Conservation (phyloP, 2,113 vertebrate genomes). For the Leucopternis melanops region DNA sequence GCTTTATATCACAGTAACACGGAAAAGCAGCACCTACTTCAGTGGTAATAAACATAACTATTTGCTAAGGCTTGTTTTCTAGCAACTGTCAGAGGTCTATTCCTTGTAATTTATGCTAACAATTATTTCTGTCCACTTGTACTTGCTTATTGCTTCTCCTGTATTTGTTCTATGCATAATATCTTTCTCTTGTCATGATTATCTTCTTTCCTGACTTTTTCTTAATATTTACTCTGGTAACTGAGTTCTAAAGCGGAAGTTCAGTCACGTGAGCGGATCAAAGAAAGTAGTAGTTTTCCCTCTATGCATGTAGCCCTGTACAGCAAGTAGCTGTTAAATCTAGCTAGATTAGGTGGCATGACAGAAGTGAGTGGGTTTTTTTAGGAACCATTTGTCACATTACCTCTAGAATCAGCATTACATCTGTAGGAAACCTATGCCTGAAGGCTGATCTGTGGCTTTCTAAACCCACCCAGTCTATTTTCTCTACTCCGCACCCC, state of each 20-base stretch:
- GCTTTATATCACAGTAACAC: neutral
- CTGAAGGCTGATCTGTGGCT: neutral
- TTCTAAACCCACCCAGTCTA: slow-evolving; percentile 28
- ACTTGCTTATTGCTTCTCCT: neutral
- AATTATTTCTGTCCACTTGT: neutral
- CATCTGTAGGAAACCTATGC: neutral
- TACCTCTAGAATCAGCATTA: slow-evolving; percentile 5
- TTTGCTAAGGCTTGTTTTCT: neutral
- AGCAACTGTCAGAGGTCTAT: neutral
- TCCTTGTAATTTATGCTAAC: neutral
- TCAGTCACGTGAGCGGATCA: neutral
- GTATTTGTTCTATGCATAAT: neutral
- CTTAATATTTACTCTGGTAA: neutral
- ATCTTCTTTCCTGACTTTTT: neutral
- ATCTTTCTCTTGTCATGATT: neutral
- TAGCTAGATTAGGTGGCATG: neutral
- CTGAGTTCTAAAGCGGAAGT: neutral
- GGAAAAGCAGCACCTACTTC: neutral
- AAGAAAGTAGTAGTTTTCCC: neutral
- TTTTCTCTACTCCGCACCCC: neutral
- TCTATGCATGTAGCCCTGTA: neutral
- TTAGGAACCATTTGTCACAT: neutral
- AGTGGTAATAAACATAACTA: neutral
- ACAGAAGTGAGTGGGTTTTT: neutral
- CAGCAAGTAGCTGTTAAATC: neutral